Conservation (phyloP, 2,888 invertebrate species). For the Tricholauxania praeusta region DNA sequence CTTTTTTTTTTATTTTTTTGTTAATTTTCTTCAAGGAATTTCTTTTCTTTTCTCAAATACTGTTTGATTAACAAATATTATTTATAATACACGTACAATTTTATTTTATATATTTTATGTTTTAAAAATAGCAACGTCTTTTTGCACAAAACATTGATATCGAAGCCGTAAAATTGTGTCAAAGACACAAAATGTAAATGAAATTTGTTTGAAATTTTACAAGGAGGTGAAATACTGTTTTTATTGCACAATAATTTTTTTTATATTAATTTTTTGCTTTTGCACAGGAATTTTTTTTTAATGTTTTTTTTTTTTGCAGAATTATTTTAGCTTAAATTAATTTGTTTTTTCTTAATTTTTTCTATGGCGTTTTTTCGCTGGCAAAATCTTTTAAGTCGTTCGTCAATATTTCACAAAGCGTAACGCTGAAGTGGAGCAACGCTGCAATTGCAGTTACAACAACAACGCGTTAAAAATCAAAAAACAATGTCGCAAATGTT, state of each 20-base stretch:
- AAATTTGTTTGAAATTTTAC: too few species aligned
- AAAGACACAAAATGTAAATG: too few species aligned
- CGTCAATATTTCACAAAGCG: neutral
- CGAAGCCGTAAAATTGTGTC: too few species aligned
- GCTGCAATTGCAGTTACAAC: neutral
- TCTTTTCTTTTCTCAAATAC: conserved; percentile 1
- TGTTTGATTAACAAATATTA: neutral
- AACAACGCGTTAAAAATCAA: neutral
- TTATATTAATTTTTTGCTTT: conserved; percentile 41
- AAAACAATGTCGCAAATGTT: too few species aligned
- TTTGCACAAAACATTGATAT: neutral
- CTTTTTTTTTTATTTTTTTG: conserved; percentile 3
- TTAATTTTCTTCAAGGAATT: conserved; percentile 4
- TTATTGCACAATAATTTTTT: conserved; percentile 38
- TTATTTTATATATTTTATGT: conserved; percentile 14
- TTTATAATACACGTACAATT: conserved; percentile 7
- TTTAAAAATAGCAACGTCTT: conserved; percentile 12
- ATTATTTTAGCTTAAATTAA: conserved; percentile 38
- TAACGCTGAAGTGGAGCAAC: conserved; percentile 15
- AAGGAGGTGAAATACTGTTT: neutral
- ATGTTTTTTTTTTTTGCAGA: conserved; percentile 47
- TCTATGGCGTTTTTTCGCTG: neutral
- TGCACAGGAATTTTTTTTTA: conserved; percentile 40
- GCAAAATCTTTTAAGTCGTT: too few species aligned
- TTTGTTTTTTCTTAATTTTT: conserved; percentile 22